Percentiles rank a stretch among this genome's conserved stretches.
phyloP scores from a whole-genome alignment of 2,113 vertebrate genomes.

The Hiodon tergisus region DNA sequence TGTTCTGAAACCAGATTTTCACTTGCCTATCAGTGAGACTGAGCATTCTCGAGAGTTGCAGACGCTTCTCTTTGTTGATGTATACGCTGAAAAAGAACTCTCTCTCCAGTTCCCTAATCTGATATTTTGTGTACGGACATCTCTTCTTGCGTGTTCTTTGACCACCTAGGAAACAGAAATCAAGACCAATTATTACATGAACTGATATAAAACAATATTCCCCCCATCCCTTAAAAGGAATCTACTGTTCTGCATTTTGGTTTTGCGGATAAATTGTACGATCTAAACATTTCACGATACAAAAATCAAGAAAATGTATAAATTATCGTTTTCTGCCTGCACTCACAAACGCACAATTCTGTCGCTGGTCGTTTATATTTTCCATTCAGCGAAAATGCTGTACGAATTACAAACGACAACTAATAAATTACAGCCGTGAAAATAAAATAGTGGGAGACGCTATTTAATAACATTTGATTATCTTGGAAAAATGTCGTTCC shows the following conservation, averaged over 20 bases:
- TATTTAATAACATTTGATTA: no score
- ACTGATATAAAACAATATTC: not conserved
- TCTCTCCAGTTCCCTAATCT: slow-evolving; percentile 91
- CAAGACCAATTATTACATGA: slow-evolving; percentile 26
- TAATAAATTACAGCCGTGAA: not conserved
- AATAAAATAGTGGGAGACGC: not conserved
- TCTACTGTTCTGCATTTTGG: no score
- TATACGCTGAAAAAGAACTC: slow-evolving; percentile 99
- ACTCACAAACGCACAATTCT: not conserved
- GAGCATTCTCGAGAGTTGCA: slow-evolving; percentile 94
- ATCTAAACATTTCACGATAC: not conserved
- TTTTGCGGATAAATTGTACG: no score
- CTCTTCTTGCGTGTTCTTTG: slow-evolving; percentile 92
- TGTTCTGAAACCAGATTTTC: slow-evolving; percentile 99
- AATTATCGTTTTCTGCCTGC: not conserved
- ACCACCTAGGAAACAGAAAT: slow-evolving; percentile 71
- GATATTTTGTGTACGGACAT: slow-evolving; percentile 94
- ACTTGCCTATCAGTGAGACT: slow-evolving; percentile 97
- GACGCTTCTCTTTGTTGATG: slow-evolving; percentile 97
- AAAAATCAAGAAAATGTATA: not conserved
- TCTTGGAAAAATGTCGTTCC: no score
- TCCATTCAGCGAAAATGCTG: not conserved
- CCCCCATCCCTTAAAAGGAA: no score
- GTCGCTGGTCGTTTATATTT: not conserved
- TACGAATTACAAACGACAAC: not conserved